These are phyloP conservation scores for Lamprotornis superbus DNA, from an alignment of 2,113 vertebrate species.

Conservation along the genomic window DNA sequence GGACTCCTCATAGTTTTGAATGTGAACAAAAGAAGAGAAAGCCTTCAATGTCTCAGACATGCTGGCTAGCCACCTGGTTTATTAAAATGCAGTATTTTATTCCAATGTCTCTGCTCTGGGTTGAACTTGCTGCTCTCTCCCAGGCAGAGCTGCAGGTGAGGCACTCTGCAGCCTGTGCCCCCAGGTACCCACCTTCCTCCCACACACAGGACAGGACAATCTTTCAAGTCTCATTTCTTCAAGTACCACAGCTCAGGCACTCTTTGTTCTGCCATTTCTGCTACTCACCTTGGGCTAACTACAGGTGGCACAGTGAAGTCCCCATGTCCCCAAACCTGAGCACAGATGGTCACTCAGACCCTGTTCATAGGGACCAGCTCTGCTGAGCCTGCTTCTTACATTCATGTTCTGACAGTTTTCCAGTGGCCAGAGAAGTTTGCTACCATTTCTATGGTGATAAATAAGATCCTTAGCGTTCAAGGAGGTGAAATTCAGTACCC, in stretches of 20 bases:
- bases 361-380: not conserved
- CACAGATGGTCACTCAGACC: not conserved
- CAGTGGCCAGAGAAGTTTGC: not conserved
- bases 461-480: not conserved
- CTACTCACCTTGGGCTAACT: not conserved
- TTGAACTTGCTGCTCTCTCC: not conserved
- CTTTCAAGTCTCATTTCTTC: not conserved
- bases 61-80: not conserved
- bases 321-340: fast-evolving
- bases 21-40: not conserved
- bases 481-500: not conserved
- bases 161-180: not conserved
- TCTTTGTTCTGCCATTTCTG: not conserved
- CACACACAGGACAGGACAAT: not conserved
- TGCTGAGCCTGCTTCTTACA: not conserved
- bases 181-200: not conserved
- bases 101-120: not conserved
- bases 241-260: not conserved
- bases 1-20: not conserved
- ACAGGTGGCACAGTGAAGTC: not conserved
- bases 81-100: not conserved
- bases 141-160: fast-evolving
- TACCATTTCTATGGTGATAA: not conserved
- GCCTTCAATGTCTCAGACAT: not conserved
- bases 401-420: not conserved